Evolutionary conservation across 2,797 vertebrate species (phyloP), one percentile per base, ranked within the genome.

Genomic region (Pteronotus mesoamericanus): DNA sequence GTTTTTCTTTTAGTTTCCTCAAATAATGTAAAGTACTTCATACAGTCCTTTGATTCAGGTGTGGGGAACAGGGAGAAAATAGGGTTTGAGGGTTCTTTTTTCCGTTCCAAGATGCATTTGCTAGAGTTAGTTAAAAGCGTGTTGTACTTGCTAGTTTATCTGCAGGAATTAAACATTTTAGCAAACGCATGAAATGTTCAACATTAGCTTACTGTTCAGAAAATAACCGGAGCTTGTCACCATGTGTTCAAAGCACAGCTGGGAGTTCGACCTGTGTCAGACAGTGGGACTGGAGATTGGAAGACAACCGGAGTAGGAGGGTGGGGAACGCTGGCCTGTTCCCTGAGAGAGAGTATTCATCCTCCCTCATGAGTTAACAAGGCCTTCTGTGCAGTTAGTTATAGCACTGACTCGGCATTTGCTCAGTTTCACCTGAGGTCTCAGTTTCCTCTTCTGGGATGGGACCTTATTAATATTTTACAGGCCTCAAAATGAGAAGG

Each of bases 1-100:
- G 0, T 86, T 94, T 94, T 79, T 26, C 37, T 48, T 91, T 95
- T 82, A 32, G 66, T 93, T 94, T 87, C 34, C 91, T 88, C 90
- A 91, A 79, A 79, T 90, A 78, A 2, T 39, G 55, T 19, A 5
- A 89, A 72, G 59, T 10, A 32, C 34, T 15, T 64, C 61, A 22
- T 69, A 24, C 8, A 5, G 91, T 80, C 24, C 68, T 37, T 89
- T 44, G 79, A 78, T 46, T 29, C 26, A 4, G 66, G 39, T 6
- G 34, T 44, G 24, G 61, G 66, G n/a, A 9, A 53, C n/a, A 5
- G 61, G 39, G 44, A 91, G 22, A 75, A 85, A 78, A 26, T 37
- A 32, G 48, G 32, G 21, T 85, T 86, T 57, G 42, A 71, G 32
- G 15, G 75, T 48, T 74, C 37, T 48, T 59, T 72, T 55, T 55